phyloP scores from a whole-genome alignment of 2,888 invertebrate species.

The Chloroclystis v-ata region DNA sequence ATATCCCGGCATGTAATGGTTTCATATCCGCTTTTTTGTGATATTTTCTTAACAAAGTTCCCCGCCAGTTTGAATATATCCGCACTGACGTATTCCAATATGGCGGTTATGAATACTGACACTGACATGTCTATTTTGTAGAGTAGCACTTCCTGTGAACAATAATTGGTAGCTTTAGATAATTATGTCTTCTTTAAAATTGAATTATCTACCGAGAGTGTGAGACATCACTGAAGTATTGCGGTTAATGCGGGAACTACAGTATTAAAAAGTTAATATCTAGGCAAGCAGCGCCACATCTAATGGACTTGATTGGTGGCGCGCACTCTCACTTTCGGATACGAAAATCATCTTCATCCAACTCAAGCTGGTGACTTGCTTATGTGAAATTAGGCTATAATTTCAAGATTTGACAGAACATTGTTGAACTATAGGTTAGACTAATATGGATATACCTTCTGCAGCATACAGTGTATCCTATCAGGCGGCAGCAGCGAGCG shows the following conservation, averaged over 20 bases:
- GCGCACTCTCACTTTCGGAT: too few relatives aligned
- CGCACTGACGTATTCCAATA: constrained; percentile 95
- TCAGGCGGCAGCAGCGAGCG: constrained; percentile 80
- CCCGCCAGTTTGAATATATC: constrained; percentile 97
- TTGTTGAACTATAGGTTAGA: too few relatives aligned
- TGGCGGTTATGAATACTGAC: constrained; percentile 93
- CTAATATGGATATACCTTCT: constrained; percentile 45
- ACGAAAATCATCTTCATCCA: too few relatives aligned
- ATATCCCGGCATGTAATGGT: constrained; percentile 95
- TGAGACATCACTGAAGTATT: too few relatives aligned
- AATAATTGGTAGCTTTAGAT: background rate
- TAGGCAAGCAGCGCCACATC: too few relatives aligned
- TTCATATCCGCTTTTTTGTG: constrained; percentile 79
- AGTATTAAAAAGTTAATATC: too few relatives aligned
- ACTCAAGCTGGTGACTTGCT: too few relatives aligned
- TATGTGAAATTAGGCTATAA: too few relatives aligned
- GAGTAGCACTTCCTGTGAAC: constrained; percentile 86
- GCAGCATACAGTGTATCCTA: constrained; percentile 90
- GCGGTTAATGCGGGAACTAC: too few relatives aligned
- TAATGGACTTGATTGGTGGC: too few relatives aligned
- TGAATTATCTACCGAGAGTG: too few relatives aligned
- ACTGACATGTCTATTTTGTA: constrained; percentile 93
- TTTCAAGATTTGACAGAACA: too few relatives aligned
- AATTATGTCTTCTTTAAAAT: background rate
- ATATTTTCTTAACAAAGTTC: constrained; percentile 97